These are phyloP conservation scores for Philereme transversata DNA, from an alignment of 2,888 invertebrate species.

Conservation along the genomic window DNA sequence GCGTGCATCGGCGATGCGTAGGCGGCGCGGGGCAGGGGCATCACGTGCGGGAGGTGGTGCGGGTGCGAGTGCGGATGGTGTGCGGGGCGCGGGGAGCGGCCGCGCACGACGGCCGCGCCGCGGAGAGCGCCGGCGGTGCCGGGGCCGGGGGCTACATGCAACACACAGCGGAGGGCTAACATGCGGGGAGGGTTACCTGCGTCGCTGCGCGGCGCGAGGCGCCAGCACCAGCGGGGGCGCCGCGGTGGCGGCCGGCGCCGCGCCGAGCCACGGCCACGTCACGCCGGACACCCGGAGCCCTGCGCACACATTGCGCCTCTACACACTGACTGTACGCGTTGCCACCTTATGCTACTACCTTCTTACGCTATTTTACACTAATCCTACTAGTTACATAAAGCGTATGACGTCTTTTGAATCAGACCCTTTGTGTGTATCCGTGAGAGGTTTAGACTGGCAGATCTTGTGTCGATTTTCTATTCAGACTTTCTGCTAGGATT, in stretches of 20 bases:
- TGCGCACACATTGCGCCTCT: constrained; percentile 79
- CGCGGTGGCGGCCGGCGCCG: constrained; percentile 84
- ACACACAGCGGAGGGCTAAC: constrained; percentile 59
- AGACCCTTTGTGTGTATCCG: neutral
- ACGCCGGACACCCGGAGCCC: constrained; percentile 91
- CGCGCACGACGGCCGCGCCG: constrained; percentile 89
- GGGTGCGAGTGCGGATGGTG: constrained; percentile 82
- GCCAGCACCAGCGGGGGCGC: constrained; percentile 89
- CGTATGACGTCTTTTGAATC: neutral
- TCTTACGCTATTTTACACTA: neutral
- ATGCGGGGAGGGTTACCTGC: constrained; percentile 84
- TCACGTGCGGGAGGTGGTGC: constrained; percentile 86
- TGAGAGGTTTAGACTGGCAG: too few relatives aligned
- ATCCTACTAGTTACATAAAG: neutral
- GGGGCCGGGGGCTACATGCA: constrained; percentile 88
- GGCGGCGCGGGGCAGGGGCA: constrained; percentile 85
- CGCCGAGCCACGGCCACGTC: constrained; percentile 90
- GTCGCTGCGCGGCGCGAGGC: constrained; percentile 89
- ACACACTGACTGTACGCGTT: constrained; percentile 40
- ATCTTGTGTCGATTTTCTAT: too few relatives aligned
- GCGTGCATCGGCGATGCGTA: constrained; percentile 92
- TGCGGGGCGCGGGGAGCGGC: constrained; percentile 87
- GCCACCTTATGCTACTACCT: constrained; percentile 16
- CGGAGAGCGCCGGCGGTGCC: constrained; percentile 88
- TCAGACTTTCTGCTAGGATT: too few relatives aligned